phyloP scores from a whole-genome alignment of 2,113 vertebrate genomes.

The Paratilapia polleni region DNA sequence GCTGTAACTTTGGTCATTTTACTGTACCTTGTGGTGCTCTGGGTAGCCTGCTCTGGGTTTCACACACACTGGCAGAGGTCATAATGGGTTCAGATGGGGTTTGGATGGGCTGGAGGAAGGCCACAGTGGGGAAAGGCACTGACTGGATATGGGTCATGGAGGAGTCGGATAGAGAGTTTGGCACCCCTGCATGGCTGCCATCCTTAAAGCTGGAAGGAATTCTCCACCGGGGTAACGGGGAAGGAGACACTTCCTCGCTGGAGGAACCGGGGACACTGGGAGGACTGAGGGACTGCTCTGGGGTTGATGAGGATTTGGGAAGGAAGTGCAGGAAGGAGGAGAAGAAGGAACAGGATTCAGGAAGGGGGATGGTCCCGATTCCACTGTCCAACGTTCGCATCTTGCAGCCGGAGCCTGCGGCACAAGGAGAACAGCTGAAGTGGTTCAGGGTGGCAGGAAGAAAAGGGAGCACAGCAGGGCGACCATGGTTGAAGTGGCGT shows the following conservation, averaged over 20 bases:
- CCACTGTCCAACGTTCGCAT: conserved; percentile 94
- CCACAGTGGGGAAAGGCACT: conserved; percentile 78
- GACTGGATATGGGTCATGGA: conserved; percentile 77
- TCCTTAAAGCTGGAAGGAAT: conserved; percentile 69
- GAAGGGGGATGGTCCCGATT: conserved; percentile 92
- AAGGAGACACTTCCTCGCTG: conserved; percentile 67
- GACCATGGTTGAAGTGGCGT: conserved; percentile 65
- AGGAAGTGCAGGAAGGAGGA: conserved; percentile 78
- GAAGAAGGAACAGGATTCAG: conserved; percentile 86
- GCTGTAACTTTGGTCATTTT: background rate
- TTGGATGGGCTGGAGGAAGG: conserved; percentile 74
- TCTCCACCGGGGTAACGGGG: conserved; percentile 76
- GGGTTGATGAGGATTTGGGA: conserved; percentile 79
- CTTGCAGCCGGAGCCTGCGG: conserved; percentile 87
- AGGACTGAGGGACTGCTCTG: conserved; percentile 72
- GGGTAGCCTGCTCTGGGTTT: conserved; percentile 83
- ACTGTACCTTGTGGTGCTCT: conserved; percentile 87
- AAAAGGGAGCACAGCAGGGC: conserved; percentile 31
- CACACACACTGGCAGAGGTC: conserved; percentile 72
- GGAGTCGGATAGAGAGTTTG: conserved; percentile 83
- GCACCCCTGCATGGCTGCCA: conserved; percentile 69
- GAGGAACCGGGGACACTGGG: conserved; percentile 70
- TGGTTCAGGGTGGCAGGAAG: background rate
- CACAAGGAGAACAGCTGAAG: conserved; percentile 75
- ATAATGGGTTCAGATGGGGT: conserved; percentile 62